A percentile compares a stretch with the other conserved stretches of the same genome.
phyloP scores from a whole-genome alignment of 1,140 invertebrate species.

The Nomia melanderi region DNA sequence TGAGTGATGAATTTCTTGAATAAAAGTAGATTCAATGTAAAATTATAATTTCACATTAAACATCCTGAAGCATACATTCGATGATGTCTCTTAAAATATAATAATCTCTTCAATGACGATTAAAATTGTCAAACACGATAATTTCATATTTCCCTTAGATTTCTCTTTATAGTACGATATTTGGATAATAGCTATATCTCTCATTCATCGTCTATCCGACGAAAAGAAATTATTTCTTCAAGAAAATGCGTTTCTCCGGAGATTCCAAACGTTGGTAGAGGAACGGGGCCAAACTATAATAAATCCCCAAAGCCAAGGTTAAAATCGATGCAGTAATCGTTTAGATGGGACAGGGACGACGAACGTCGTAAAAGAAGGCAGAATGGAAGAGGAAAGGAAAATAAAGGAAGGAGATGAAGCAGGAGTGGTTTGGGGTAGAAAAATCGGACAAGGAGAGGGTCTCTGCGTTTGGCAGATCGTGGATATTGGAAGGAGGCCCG shows the following conservation, averaged over 20 bases:
- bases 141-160: no score
- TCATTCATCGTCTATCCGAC: neutral
- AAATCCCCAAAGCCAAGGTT: constrained; percentile 70
- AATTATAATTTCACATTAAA: no score
- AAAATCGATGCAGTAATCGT: constrained; percentile 66
- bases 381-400: constrained; percentile 37
- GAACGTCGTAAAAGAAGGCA: constrained; percentile 38
- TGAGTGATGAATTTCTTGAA: no score
- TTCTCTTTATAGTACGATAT: no score
- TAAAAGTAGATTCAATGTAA: no score
- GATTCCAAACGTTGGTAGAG: neutral
- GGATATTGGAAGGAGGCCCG: constrained; percentile 72
- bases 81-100: no score
- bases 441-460: neutral
- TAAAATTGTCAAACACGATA: no score
- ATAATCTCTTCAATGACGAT: no score
- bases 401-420: constrained; percentile 30
- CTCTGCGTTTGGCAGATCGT: constrained; percentile 74
- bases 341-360: neutral
- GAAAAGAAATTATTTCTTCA: constrained; percentile 50
- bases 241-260: constrained; percentile 21
- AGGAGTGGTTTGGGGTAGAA: constrained; percentile 10
- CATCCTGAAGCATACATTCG: no score
- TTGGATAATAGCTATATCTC: no score
- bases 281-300: constrained; percentile 60